Conservation (phyloP, 2,113 vertebrate species). For the Elachura formosa region DNA sequence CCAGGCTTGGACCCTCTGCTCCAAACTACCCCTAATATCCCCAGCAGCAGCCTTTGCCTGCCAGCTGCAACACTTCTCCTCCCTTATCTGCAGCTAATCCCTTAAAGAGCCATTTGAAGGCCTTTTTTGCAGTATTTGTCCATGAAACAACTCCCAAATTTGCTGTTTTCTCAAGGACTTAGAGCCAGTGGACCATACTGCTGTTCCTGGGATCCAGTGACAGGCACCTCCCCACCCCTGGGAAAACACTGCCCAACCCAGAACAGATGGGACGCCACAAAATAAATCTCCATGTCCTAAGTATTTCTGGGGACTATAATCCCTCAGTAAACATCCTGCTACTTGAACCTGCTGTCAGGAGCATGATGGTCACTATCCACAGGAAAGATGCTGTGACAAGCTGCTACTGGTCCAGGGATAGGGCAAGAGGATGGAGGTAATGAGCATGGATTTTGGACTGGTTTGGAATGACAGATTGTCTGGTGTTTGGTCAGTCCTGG, state of each 20-base stretch:
- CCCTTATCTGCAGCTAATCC: not conserved
- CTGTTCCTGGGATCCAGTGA: not conserved
- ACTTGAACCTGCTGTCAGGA: constrained; percentile 26
- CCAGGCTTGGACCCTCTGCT: not conserved
- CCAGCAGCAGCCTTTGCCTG: not conserved
- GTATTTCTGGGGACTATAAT: constrained; percentile 62
- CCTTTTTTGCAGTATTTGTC: not conserved
- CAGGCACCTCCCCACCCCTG: not conserved
- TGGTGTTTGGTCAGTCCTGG: not conserved
- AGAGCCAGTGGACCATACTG: not conserved
- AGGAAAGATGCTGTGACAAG: not conserved
- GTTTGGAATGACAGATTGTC: not conserved
- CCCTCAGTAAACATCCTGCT: constrained; percentile 57
- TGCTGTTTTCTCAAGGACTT: constrained; percentile 8
- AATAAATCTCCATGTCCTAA: constrained; percentile 7
- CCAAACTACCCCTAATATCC: not conserved
- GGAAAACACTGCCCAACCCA: constrained; percentile 10
- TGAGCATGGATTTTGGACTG: not conserved
- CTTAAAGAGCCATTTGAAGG: not conserved
- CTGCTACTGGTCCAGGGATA: not conserved
- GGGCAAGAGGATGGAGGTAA: not conserved
- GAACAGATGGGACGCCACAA: not conserved
- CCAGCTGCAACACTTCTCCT: not conserved
- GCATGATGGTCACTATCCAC: not conserved
- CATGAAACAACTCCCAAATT: not conserved